These are phyloP conservation scores for Amblyjoppa proteus DNA, from an alignment of 2,888 invertebrate species.

Conservation along the genomic window DNA sequence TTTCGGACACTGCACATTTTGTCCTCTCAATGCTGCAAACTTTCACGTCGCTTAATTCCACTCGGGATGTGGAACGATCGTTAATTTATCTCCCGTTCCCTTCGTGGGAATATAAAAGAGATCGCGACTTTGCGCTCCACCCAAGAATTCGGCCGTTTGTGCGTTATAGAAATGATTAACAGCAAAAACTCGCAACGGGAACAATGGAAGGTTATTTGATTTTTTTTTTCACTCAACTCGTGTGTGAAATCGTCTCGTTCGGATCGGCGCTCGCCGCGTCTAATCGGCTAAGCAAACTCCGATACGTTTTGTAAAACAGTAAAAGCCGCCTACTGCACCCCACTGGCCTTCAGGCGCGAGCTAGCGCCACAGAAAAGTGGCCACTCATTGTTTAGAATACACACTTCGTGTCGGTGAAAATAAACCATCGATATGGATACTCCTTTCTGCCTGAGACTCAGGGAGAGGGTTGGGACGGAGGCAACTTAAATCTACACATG, in stretches of 20 bases:
- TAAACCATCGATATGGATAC: constrained; percentile 39
- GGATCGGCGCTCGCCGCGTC: constrained; percentile 27
- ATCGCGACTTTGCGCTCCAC: constrained; percentile 4
- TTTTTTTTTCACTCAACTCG: constrained; percentile 39
- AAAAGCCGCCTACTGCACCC: neutral
- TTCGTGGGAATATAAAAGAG: neutral
- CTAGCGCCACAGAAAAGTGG: constrained; percentile 67
- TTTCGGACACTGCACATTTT: constrained; percentile 35
- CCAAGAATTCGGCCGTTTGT: constrained; percentile 22
- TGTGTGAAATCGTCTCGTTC: neutral
- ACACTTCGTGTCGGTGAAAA: constrained; percentile 46
- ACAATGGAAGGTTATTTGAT: constrained; percentile 1
- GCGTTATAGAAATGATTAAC: neutral
- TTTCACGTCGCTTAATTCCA: constrained; percentile 41
- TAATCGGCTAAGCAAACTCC: constrained; percentile 37
- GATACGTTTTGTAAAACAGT: constrained; percentile 12
- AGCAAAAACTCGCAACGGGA: constrained; percentile 12
- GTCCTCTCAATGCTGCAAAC: constrained; percentile 20
- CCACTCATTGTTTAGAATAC: constrained; percentile 71
- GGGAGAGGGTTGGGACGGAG: constrained; percentile 42
- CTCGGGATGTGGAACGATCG: constrained; percentile 33
- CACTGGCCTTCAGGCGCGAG: neutral
- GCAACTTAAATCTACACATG: constrained; percentile 61
- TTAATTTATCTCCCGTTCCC: neutral
- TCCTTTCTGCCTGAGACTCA: constrained; percentile 11